Base-by-base conservation (phyloP, 2,113 vertebrate genomes). In the Elephantulus edwardii region DNA sequence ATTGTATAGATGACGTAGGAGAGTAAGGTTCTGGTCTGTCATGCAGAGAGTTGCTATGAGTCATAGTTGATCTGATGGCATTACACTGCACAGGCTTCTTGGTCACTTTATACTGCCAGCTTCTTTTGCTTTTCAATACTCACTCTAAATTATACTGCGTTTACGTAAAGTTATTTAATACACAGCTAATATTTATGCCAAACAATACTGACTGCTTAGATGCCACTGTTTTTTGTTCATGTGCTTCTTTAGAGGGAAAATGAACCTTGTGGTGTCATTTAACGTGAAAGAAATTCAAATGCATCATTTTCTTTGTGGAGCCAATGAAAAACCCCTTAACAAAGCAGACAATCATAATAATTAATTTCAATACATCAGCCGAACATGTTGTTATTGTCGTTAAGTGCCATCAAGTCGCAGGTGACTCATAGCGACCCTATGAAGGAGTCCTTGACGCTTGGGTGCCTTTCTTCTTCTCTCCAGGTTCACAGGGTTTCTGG, bases 141-240 rank as follows among this genome's bases (percentile, higher is more conserved):
- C 33, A 93, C 24, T 71, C 35, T 88, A 87, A 79, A 70, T 89
- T 52, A 50, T 68, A 70, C 4, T 44, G 64, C 82, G 6, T 42
- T 96, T 84, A 92, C 20, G 70, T 46, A 85, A 85, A 72, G 33
- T 56, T 71, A 93, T 48, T 75, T 91, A 85, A 78, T 58, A 64
- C 28, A 26, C 26, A 72, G 33, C 11, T 86, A 62, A 83, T 90
- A 81, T 75, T 56, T 81, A 44, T 33, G 62, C 2, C 22, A 83
- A 88, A 88, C 1, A 62, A 26, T 80, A 74, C 16, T 52, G 64
- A 92, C 50, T 54, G 35, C 35, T 62, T 35, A 87, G 28, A 86
- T 17, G 30, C 16, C 42, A 33, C 3, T 60, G 6, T 71, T 56
- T 56, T 81, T 58, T 78, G 40, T 30, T 88, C 77, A 28, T 77